These are phyloP conservation scores for Megalops atlanticus DNA, from an alignment of 2,113 vertebrate genomes.

Conservation along the genomic window DNA sequence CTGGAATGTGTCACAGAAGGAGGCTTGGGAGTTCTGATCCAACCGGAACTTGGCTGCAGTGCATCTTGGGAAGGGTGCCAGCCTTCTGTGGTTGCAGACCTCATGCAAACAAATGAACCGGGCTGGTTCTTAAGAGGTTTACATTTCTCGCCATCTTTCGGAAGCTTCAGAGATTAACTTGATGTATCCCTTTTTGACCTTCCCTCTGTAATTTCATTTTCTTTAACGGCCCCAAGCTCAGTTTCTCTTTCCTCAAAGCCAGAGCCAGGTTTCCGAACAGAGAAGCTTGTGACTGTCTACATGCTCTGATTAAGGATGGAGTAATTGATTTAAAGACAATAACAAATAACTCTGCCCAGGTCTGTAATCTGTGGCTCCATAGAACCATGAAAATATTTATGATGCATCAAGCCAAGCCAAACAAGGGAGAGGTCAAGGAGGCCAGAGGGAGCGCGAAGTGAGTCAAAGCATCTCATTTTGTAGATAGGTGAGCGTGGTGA, in stretches of 20 bases:
- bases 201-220: background rate
- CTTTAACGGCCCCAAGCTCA: background rate
- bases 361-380: background rate
- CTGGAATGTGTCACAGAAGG: too few relatives aligned
- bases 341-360: background rate
- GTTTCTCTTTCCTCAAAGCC: background rate
- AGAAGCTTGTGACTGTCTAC: background rate
- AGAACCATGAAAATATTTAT: background rate
- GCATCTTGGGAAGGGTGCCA: too few relatives aligned
- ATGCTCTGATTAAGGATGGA: background rate
- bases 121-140: background rate
- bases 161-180: background rate
- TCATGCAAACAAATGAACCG: background rate
- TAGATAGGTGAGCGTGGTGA: too few relatives aligned
- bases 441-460: background rate
- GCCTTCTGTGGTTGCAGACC: too few relatives aligned
- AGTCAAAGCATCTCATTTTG: background rate
- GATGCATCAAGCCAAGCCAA: too few relatives aligned
- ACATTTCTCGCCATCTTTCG: background rate
- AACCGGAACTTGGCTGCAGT: too few relatives aligned
- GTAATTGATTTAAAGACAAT: background rate
- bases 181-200: background rate
- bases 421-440: background rate
- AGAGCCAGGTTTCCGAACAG: background rate
- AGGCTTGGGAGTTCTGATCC: too few relatives aligned